Evolutionary conservation across 2,888 invertebrate genomes (phyloP), one percentile per base, ranked within the genome.

Genomic region (Drosophila multiciliata): DNA sequence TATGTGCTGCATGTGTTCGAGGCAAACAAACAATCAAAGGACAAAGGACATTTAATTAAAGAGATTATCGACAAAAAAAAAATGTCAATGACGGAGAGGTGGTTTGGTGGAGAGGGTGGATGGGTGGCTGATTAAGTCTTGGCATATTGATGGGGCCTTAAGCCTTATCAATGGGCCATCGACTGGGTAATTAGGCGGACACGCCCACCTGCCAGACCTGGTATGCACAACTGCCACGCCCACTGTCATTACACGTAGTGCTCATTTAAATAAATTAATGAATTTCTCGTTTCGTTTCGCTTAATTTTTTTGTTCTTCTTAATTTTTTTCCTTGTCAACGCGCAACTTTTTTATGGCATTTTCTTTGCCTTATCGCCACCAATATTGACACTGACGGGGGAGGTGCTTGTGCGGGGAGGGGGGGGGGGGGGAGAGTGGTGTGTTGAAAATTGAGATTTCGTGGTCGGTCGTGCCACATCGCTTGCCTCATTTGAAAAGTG

Each of bases 251-350:
- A 71, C 89, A 84, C 84, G 84, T 88, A 68, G 68, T 65, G 66
- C 89, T 83, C 84, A 84, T 84, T 84, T 84, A 88, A 84, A 84
- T 88, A 88, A 88, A 84, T 88, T 86, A 88, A 84, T 83, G 83
- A 75, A 83, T 80, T 83, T 67, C 74, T 76, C 71, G 75, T 87
- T 78, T 69, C 68, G 75, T 77, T 86, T 63, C 61, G 52, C 63
- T 40, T 57, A 60, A 66, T 42, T 59, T 70, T 66, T 48, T 12
- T 6, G 12, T 52, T 15, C 7, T 42, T 36, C 20, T 52, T n/a
- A 29, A 29, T 29, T 9, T 49, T 26, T 65, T 17, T 36, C 42
- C 42, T 29, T 20, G n/a, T 33, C 49, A 64, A 64, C 54, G 65
- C 57, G 66, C 59, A 53, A 73, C 58, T 71, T 77, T 83, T 85